A percentile compares a stretch with the other conserved stretches of the same genome.
Conservation (phyloP, 2,888 invertebrate species). For the Eupithecia inturbata region DNA sequence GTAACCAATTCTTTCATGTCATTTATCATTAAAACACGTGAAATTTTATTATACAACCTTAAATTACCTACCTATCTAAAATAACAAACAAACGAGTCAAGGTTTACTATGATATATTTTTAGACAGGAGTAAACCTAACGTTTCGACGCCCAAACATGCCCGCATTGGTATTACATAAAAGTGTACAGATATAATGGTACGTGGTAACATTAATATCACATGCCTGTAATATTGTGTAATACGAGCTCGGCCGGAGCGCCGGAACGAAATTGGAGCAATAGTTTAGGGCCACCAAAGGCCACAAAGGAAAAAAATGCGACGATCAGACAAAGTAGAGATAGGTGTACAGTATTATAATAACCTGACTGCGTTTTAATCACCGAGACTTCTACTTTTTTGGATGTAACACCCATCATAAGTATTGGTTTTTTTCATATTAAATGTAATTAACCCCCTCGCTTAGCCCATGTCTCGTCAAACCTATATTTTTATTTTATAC, state of each 20-base stretch:
- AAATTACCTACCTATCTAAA: not conserved
- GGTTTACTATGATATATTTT: constrained; percentile 5
- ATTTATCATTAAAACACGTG: not conserved
- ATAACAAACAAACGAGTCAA: not conserved
- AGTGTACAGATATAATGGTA: not conserved
- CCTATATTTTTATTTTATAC: too few species aligned
- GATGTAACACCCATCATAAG: not conserved
- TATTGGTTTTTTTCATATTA: too few species aligned
- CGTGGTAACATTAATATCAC: not conserved
- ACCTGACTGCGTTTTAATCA: constrained; percentile 6
- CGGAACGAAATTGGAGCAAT: constrained; percentile 7
- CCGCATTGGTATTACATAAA: not conserved
- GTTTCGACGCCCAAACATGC: constrained; percentile 1
- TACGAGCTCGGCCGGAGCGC: constrained; percentile 8
- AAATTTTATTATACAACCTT: not conserved
- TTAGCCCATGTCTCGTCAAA: too few species aligned
- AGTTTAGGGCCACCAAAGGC: not conserved
- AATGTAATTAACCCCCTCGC: too few species aligned
- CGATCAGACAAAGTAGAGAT: not conserved
- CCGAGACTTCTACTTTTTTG: not conserved
- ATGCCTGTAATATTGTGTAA: constrained; percentile 10
- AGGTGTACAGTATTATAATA: constrained; percentile 10
- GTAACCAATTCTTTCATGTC: not conserved
- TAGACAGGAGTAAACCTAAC: not conserved
- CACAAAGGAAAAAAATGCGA: constrained; percentile 2